Conservation (phyloP, 30 jellyfish, hydroid and myxozoan species). For the Haliclystus octoradiatus region DNA sequence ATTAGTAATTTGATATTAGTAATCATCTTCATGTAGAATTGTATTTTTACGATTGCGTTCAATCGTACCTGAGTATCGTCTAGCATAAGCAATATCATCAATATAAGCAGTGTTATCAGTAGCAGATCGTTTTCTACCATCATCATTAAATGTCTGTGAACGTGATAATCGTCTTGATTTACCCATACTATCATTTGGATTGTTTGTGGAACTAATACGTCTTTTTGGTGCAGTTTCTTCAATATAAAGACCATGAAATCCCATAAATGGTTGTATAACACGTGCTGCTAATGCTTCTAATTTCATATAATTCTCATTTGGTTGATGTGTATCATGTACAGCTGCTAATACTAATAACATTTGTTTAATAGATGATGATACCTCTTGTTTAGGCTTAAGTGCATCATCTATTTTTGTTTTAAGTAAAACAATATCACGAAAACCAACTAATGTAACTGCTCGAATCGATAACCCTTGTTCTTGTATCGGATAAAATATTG, state of each 20-base stretch:
- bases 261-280: slow-evolving; percentile 69
- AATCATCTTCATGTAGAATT: too few relatives aligned
- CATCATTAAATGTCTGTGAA: slow-evolving; percentile 58
- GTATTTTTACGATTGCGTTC: too few relatives aligned
- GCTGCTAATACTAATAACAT: slow-evolving; percentile 79
- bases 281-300: slow-evolving; percentile 67
- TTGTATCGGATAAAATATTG: slow-evolving; percentile 77
- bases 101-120: not conserved
- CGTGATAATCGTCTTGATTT: slow-evolving; percentile 36
- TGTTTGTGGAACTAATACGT: slow-evolving; percentile 42
- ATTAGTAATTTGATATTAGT: too few relatives aligned
- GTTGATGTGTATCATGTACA: slow-evolving; percentile 70
- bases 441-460: slow-evolving; percentile 65
- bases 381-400: slow-evolving; percentile 39
- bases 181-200: not conserved
- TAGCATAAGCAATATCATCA: not conserved
- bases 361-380: slow-evolving; percentile 56
- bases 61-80: not conserved
- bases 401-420: slow-evolving; percentile 73
- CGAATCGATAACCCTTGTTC: slow-evolving; percentile 75
- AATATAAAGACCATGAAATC: slow-evolving; percentile 59
- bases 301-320: slow-evolving; percentile 70
- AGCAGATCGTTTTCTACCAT: slow-evolving; percentile 21
- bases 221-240: slow-evolving; percentile 40
- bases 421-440: slow-evolving; percentile 72